Conservation (phyloP, 2,888 invertebrate species). For the Thysanoteuthis rhombus region DNA sequence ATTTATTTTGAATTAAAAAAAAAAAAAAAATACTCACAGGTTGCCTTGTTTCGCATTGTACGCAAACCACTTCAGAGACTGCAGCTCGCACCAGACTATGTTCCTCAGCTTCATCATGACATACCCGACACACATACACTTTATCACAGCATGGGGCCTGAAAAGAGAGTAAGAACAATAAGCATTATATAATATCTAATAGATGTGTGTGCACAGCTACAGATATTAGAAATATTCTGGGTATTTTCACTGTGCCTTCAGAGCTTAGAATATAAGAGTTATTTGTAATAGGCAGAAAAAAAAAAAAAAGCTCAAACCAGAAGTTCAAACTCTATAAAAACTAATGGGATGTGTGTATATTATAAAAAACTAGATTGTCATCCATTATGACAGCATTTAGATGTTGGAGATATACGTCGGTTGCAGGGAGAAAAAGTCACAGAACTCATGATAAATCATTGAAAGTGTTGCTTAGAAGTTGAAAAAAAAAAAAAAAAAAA, state of each 20-base stretch:
- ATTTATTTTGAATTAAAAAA: no score
- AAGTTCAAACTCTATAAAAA: no score
- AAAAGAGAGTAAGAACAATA: conserved; percentile 50
- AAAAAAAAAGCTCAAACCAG: no score
- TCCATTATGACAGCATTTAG: no score
- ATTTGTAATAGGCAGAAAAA: no score
- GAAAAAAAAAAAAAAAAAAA: no score
- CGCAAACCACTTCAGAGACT: conserved; percentile 84
- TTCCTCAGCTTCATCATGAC: conserved; percentile 86
- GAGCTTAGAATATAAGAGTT: background rate
- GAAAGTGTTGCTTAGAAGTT: no score
- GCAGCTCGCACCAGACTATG: conserved; percentile 86
- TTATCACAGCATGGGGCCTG: conserved; percentile 91
- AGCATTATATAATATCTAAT: background rate
- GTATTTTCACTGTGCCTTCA: background rate
- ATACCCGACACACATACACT: conserved; percentile 87
- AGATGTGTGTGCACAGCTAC: background rate
- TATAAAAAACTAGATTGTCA: no score
- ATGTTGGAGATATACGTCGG: no score
- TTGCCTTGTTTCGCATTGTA: conserved; percentile 83
- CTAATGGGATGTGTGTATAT: no score
- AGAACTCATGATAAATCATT: no score
- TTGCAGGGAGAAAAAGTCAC: no score
- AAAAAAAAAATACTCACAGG: conserved; percentile 43
- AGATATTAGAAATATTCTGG: background rate